Conservation (phyloP, 2,888 invertebrate genomes). For the Lordiphosa fenestrarum region DNA sequence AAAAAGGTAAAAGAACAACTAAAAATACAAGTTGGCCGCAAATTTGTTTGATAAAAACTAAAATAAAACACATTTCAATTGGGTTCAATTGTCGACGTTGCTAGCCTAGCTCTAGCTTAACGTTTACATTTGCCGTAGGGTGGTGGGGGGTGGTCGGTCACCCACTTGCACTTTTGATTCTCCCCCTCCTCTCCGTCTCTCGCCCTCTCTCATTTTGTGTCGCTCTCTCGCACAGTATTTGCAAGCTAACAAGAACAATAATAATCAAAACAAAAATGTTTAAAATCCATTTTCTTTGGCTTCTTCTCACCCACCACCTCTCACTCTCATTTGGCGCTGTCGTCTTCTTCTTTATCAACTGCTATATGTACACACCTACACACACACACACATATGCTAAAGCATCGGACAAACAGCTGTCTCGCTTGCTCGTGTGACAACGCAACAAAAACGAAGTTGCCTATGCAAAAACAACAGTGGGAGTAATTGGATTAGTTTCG, state of each 20-base stretch:
- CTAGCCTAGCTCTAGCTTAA: slow-evolving; percentile 51
- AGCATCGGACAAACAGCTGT: slow-evolving; percentile 50
- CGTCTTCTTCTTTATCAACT: slow-evolving; percentile 54
- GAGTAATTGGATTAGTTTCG: neutral
- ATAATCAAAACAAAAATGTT: slow-evolving; percentile 76
- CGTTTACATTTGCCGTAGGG: slow-evolving; percentile 49
- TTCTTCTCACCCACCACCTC: slow-evolving; percentile 50
- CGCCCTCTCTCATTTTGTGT: slow-evolving; percentile 38
- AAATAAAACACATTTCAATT: slow-evolving; percentile 54
- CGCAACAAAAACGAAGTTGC: slow-evolving; percentile 39
- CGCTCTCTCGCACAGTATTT: slow-evolving; percentile 53
- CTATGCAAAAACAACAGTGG: slow-evolving; percentile 45
- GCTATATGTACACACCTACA: slow-evolving; percentile 21
- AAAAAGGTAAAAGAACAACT: slow-evolving; percentile 56
- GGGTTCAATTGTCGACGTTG: slow-evolving; percentile 60
- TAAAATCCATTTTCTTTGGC: slow-evolving; percentile 71
- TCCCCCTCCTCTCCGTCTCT: slow-evolving; percentile 13
- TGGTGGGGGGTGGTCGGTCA: slow-evolving; percentile 10
- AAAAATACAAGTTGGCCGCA: slow-evolving; percentile 44
- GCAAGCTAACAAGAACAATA: slow-evolving; percentile 71
- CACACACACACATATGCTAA: slow-evolving; percentile 4
- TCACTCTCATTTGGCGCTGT: slow-evolving; percentile 47
- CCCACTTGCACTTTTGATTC: slow-evolving; percentile 29
- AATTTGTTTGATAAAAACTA: slow-evolving; percentile 10
- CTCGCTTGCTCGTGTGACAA: slow-evolving; percentile 57